phyloP scores from a whole-genome alignment of 2,888 invertebrate species.

The Drosophila mimica region DNA sequence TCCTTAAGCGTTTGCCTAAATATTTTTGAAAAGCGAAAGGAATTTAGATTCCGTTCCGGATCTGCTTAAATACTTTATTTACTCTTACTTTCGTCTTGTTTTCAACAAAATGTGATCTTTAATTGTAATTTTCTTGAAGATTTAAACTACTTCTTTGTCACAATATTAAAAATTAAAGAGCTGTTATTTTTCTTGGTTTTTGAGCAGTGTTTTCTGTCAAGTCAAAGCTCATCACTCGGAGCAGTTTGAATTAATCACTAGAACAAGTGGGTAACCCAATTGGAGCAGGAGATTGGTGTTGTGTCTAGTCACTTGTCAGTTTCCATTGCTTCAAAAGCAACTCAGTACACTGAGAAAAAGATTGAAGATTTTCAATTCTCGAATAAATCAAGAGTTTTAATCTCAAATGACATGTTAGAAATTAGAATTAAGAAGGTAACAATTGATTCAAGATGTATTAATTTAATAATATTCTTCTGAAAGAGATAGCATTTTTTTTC shows the following conservation, averaged over 20 bases:
- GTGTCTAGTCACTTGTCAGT: slow-evolving; percentile 9
- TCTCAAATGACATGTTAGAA: background rate
- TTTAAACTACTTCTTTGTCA: background rate
- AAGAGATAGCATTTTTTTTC: background rate
- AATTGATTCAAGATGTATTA: background rate
- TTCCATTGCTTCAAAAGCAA: background rate
- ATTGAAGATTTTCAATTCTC: background rate
- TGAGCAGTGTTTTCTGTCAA: background rate
- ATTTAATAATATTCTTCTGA: background rate
- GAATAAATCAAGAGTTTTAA: background rate
- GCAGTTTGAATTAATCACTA: background rate
- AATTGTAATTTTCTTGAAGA: background rate
- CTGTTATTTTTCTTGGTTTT: background rate
- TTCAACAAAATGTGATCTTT: background rate
- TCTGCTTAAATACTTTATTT: background rate
- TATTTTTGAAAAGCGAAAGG: too few relatives aligned
- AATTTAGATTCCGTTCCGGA: too few relatives aligned
- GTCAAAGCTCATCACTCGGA: background rate
- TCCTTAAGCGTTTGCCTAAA: too few relatives aligned
- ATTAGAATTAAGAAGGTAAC: background rate
- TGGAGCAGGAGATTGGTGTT: background rate
- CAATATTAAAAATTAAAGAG: background rate
- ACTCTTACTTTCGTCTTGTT: background rate
- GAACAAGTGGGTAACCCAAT: slow-evolving; percentile 2
- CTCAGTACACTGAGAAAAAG: background rate